phyloP scores from a whole-genome alignment of 1,140 invertebrate genomes.

The Periplaneta americana region DNA sequence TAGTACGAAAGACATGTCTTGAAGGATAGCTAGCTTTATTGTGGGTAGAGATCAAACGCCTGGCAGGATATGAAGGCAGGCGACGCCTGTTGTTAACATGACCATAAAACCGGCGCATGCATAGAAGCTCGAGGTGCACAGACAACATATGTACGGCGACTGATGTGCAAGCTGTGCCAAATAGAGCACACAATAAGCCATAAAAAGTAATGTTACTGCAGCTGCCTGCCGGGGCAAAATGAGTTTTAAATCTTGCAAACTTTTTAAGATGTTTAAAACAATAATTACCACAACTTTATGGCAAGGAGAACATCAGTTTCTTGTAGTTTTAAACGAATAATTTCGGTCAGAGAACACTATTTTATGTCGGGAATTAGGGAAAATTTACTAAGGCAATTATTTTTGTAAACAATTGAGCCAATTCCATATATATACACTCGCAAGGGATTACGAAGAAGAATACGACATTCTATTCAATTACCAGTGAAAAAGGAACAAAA shows the following conservation, averaged over 20 bases:
- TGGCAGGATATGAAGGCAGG: not conserved
- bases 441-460: too few relatives aligned
- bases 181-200: not conserved
- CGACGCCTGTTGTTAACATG: not conserved
- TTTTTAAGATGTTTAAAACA: not conserved
- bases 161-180: not conserved
- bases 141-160: too few relatives aligned
- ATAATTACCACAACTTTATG: not conserved
- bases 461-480: too few relatives aligned
- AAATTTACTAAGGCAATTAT: not conserved
- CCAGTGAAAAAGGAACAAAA: too few relatives aligned
- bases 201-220: not conserved
- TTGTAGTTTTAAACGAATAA: too few relatives aligned
- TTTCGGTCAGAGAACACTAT: too few relatives aligned
- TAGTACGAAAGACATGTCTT: too few relatives aligned
- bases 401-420: not conserved
- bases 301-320: not conserved
- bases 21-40: too few relatives aligned
- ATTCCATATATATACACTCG: too few relatives aligned
- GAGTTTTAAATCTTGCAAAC: not conserved
- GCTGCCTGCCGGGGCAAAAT: not conserved
- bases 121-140: not conserved
- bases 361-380: not conserved
- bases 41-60: not conserved
- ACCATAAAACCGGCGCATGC: not conserved